Evolutionary conservation across 1,140 invertebrate genomes (phyloP), one percentile per base, ranked within the genome.

Genomic region (Heliconius eleuchia): DNA sequence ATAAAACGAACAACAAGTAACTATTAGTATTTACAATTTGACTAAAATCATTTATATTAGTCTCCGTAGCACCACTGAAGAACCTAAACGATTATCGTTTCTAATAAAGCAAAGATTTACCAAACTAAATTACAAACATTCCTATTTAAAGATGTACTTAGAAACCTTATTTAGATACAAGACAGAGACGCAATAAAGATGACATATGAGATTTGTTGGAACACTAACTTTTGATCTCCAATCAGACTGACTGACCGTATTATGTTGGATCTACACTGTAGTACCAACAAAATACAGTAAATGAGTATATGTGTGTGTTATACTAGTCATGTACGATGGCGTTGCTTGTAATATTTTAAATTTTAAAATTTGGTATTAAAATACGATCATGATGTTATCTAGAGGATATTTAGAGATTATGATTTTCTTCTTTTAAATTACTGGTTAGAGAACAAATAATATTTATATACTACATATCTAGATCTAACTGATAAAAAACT

Each of bases 191-290:
- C 60, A 66, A 30, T 66, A 66, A 66, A 66, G 60, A 66, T 66
- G 60, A 66, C 60, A 27, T 66, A 30, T 66, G 60, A 66, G 60
- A 66, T 66, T 66, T 30, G 60, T 66, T 3, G 60, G 34, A 73
- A 73, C 72, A 46, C 46, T 73, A 73, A 73, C 60, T 66, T 46
- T 30, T 73, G 46, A 73, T 73, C 72, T 73, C 37, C 72, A 73
- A 73, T 76, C 60, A 76, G 60, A 76, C 75, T 66, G 60, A 66
- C 60, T 66, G 60, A 66, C 60, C 60, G 16, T 66, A 66, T 66
- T 30, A 30, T 27, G 60, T 66, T 66, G 60, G 60, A 27, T 66
- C 60, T 66, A 27, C 60, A 57, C 55, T 57, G 23, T 23, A 57
- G 55, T 23, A 52, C 50, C 50, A 52, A 52, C 50, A 18, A 57